Evolutionary conservation across 53 echinoderm and acorn worm species (phyloP).

Genomic region (Astropecten irregularis): DNA sequence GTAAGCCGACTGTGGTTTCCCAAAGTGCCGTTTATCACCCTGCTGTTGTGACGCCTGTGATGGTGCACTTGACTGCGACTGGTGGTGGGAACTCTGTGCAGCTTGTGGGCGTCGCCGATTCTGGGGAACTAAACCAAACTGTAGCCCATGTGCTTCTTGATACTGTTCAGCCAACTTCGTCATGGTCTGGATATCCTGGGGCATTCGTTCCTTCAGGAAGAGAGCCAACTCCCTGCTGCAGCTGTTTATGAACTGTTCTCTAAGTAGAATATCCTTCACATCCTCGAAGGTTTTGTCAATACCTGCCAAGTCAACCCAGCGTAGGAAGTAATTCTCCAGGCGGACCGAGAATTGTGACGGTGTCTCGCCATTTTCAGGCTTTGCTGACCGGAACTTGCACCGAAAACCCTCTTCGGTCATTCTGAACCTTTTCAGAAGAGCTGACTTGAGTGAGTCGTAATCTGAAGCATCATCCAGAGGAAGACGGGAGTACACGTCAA

Average conservation of each 20-base stretch:
- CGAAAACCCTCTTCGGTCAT: conserved; percentile 46
- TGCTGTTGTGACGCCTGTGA: neutral
- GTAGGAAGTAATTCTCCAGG: conserved; percentile 34
- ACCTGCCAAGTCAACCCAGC: conserved; percentile 32
- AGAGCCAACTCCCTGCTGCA: conserved; percentile 14
- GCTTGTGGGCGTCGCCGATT: neutral
- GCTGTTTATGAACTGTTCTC: conserved; percentile 30
- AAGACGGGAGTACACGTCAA: neutral
- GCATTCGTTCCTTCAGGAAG: neutral
- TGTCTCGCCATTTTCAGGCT: conserved; percentile 21
- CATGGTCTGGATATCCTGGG: neutral
- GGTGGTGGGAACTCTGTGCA: neutral
- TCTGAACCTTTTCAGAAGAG: conserved; percentile 16
- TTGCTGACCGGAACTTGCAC: conserved; percentile 1
- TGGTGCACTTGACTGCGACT: neutral
- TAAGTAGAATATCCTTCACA: conserved; percentile 30
- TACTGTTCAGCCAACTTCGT: neutral
- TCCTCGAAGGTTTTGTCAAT: neutral
- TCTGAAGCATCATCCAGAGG: neutral
- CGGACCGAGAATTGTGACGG: conserved; percentile 13
- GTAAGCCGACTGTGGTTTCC: neutral
- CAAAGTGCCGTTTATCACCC: neutral
- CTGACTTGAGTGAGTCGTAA: neutral
- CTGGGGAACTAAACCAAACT: neutral
- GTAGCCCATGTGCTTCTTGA: neutral